Conservation (phyloP, 2,797 vertebrate genomes). For the Rhinatrema bivittatum region DNA sequence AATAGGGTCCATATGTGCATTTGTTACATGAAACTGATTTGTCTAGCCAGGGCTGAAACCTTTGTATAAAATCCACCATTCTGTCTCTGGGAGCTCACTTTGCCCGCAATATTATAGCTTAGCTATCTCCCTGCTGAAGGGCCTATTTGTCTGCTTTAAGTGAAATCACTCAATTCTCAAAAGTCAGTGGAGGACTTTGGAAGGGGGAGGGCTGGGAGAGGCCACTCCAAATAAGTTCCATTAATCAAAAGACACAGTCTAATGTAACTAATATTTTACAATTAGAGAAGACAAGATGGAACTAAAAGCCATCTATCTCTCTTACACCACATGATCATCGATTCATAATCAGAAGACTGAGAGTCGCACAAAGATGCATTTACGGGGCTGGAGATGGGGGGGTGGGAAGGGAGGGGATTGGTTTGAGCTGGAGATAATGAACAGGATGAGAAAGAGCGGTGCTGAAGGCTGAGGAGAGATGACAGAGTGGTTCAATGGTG, state of each 20-base stretch:
- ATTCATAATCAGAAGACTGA: slow-evolving; percentile 95
- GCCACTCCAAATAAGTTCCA: slow-evolving; percentile 99
- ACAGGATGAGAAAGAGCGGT: slow-evolving; percentile 76
- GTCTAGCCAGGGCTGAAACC: slow-evolving; percentile 30
- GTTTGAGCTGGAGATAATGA: slow-evolving; percentile 80
- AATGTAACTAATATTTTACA: slow-evolving; percentile 99
- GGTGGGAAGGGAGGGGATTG: slow-evolving; percentile 42
- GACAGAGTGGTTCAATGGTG: slow-evolving; percentile 83
- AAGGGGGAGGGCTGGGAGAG: slow-evolving; percentile 71
- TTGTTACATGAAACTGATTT: slow-evolving; percentile 23
- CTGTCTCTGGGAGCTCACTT: slow-evolving; percentile 32
- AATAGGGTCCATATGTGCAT: neutral
- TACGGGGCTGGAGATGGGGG: slow-evolving; percentile 47
- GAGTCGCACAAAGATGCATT: slow-evolving; percentile 79
- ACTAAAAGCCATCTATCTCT: slow-evolving; percentile 98
- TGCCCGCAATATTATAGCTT: slow-evolving; percentile 49
- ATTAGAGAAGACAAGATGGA: slow-evolving; percentile 99
- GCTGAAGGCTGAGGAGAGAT: slow-evolving; percentile 70
- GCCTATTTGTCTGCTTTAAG: slow-evolving; percentile 93
- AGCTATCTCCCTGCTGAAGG: slow-evolving; percentile 64
- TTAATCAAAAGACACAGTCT: slow-evolving; percentile 99
- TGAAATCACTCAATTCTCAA: slow-evolving; percentile 96
- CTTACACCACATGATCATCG: slow-evolving; percentile 99
- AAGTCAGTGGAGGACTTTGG: slow-evolving; percentile 88
- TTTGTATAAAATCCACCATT: slow-evolving; percentile 20